phyloP scores from a whole-genome alignment of 2,113 vertebrate genomes.

The Chionis minor region DNA sequence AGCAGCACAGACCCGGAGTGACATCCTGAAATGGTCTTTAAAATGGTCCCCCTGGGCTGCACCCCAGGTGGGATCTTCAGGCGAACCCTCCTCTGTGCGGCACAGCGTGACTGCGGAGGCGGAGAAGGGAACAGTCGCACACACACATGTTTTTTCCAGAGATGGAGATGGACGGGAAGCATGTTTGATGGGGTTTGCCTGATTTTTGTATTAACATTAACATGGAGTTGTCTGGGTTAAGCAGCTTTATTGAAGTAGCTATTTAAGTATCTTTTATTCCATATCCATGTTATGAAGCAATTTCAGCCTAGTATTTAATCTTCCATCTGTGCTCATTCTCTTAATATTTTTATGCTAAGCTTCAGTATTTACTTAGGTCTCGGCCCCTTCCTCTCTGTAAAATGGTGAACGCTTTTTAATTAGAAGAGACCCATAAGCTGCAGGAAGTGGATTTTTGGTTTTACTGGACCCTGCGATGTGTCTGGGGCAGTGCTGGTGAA shows the following conservation, averaged over 20 bases:
- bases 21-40: not conserved
- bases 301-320: not conserved
- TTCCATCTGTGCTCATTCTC: not conserved
- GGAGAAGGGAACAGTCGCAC: too few species aligned
- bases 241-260: not conserved
- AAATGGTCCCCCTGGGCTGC: not conserved
- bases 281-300: not conserved
- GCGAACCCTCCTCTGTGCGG: not conserved
- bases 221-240: not conserved
- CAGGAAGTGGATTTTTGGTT: not conserved
- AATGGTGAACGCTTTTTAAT: not conserved
- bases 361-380: not conserved
- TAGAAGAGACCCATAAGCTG: not conserved
- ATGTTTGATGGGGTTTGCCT: not conserved
- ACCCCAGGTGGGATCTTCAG: not conserved
- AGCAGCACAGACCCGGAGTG: not conserved
- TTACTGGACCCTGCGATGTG: not conserved
- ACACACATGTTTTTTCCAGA: not conserved
- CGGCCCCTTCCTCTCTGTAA: not conserved
- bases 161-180: not conserved
- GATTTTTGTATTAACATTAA: not conserved
- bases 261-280: not conserved
- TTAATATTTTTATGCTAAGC: not conserved
- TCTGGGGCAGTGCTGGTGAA: not conserved
- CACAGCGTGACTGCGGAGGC: too few species aligned